phyloP scores from a whole-genome alignment of 2,797 vertebrate species.

The Paedocypris micromegethes region DNA sequence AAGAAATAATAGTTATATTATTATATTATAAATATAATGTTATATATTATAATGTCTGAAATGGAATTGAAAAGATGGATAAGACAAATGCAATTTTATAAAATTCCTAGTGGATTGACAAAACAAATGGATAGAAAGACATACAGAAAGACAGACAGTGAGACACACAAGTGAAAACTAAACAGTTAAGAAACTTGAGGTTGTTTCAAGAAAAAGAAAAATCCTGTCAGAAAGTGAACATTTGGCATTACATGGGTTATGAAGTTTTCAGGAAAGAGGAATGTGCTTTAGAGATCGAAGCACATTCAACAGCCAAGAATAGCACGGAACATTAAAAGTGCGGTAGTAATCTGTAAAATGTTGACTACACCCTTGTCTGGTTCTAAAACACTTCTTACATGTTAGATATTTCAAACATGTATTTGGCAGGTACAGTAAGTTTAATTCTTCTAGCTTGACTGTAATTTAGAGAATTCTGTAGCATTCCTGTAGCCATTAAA shows the following conservation, averaged over 20 bases:
- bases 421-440: not conserved
- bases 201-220: too few relatives aligned
- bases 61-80: too few relatives aligned
- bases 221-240: not conserved
- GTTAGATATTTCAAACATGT: constrained; percentile 3
- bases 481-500: constrained; percentile 4
- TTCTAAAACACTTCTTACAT: constrained; percentile 14
- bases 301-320: constrained; percentile 6
- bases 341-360: constrained; percentile 6
- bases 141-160: too few relatives aligned
- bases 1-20: too few relatives aligned
- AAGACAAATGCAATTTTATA: too few relatives aligned
- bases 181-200: too few relatives aligned
- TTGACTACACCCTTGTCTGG: constrained; percentile 16
- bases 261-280: too few relatives aligned
- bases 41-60: too few relatives aligned
- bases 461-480: not conserved
- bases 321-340: constrained; percentile 1
- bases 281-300: not conserved
- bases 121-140: too few relatives aligned
- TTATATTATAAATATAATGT: too few relatives aligned
- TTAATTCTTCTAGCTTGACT: not conserved
- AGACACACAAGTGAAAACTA: too few relatives aligned
- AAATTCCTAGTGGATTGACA: too few relatives aligned
- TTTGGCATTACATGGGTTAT: not conserved